Evolutionary conservation across 2,113 vertebrate genomes (phyloP).

Genomic region (Cinclus cinclus): DNA sequence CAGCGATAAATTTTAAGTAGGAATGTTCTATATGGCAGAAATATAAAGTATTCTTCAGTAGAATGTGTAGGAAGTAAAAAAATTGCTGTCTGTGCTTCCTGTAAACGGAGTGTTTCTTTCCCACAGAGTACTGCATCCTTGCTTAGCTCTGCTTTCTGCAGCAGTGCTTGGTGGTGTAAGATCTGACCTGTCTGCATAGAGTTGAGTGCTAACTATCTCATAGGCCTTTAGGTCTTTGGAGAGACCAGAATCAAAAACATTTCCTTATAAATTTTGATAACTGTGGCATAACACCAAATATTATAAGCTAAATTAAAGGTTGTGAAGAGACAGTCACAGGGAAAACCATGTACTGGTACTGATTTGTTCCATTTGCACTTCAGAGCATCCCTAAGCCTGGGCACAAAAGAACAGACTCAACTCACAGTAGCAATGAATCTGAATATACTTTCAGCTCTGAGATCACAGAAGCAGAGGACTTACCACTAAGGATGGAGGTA

Average conservation of each 20-base stretch:
- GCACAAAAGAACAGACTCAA: slow-evolving; percentile 94
- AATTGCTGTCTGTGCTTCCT: not conserved
- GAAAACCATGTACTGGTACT: not conserved
- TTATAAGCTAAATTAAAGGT: not conserved
- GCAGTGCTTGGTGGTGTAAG: not conserved
- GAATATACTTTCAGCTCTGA: slow-evolving; percentile 96
- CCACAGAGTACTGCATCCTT: not conserved
- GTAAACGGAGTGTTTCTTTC: not conserved
- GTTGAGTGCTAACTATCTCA: not conserved
- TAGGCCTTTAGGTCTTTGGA: not conserved
- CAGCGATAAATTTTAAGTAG: not conserved
- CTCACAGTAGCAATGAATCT: slow-evolving; percentile 98
- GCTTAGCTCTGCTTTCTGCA: not conserved
- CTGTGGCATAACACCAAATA: not conserved
- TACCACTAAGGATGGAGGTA: slow-evolving; percentile 84
- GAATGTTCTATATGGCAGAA: not conserved
- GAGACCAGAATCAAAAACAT: not conserved
- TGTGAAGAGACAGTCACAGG: not conserved
- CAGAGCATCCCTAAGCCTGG: slow-evolving; percentile 90
- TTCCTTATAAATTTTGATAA: not conserved
- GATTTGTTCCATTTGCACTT: slow-evolving; percentile 15
- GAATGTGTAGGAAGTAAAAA: not conserved
- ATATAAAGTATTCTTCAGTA: not conserved
- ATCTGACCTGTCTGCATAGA: not conserved
- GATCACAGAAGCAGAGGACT: slow-evolving; percentile 88